These are phyloP conservation scores for Trissoscelio sp. DNA, from an alignment of 2,888 invertebrate species.

Conservation along the genomic window DNA sequence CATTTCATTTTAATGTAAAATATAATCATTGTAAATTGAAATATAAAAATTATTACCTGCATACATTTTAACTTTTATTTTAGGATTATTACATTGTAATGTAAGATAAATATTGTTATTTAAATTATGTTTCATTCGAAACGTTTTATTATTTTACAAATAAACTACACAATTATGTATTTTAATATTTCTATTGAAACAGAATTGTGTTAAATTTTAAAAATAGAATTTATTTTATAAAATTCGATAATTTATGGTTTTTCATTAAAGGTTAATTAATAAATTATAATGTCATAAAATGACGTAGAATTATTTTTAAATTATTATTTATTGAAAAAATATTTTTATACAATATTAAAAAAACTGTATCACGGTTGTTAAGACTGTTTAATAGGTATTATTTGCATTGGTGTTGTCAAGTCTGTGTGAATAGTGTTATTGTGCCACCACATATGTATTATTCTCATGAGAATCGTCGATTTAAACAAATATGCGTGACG, in stretches of 20 bases:
- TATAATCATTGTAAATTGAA: too few species aligned
- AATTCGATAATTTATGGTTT: too few species aligned
- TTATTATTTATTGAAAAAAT: constrained; percentile 9
- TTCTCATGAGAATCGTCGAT: not conserved
- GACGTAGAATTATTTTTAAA: not conserved
- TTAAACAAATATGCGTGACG: not conserved
- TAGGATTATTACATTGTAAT: too few species aligned
- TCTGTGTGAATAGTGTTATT: not conserved
- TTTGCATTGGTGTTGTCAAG: not conserved
- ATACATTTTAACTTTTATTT: too few species aligned
- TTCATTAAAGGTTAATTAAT: not conserved
- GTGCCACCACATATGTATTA: not conserved
- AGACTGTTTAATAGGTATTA: constrained; percentile 4
- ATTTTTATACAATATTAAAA: constrained; percentile 5
- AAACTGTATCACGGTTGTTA: not conserved
- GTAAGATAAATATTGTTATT: too few species aligned
- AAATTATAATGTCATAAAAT: not conserved
- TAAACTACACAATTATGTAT: not conserved
- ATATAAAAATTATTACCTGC: too few species aligned
- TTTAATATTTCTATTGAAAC: too few species aligned
- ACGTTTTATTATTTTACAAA: not conserved
- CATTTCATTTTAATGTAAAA: too few species aligned
- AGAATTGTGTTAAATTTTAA: too few species aligned
- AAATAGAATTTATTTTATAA: too few species aligned
- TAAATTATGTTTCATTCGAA: too few species aligned